Evolutionary conservation across 2,797 vertebrate species (phyloP).

Genomic region (Sebastes oblongus): DNA sequence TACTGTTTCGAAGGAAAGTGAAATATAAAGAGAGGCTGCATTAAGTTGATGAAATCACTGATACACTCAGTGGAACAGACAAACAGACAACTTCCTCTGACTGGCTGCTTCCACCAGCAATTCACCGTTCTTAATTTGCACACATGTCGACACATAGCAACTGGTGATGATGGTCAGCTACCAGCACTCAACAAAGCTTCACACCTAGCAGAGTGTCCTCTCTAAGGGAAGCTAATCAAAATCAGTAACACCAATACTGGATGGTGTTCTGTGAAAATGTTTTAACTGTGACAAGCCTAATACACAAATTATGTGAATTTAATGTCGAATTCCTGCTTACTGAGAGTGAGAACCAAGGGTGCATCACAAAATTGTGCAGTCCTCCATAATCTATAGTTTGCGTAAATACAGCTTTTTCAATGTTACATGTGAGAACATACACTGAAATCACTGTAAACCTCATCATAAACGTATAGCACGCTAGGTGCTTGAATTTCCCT

Average conservation of each 20-base stretch:
- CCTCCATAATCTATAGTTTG: too few species aligned
- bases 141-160: neutral
- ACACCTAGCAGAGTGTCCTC: neutral
- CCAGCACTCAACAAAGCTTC: neutral
- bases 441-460: neutral
- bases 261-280: neutral
- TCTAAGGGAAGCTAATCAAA: neutral
- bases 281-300: neutral
- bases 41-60: neutral
- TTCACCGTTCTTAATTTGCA: neutral
- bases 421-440: neutral
- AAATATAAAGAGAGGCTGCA: neutral
- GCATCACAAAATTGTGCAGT: neutral
- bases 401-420: neutral
- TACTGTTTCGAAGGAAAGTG: neutral
- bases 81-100: neutral
- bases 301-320: neutral
- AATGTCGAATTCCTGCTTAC: neutral
- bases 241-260: neutral
- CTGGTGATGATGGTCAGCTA: neutral
- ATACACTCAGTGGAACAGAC: neutral
- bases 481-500: neutral
- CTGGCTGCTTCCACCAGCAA: neutral
- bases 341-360: neutral
- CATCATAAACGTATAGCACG: neutral